Conservation (phyloP, 2,797 vertebrate species). For the Rallus crepitans region DNA sequence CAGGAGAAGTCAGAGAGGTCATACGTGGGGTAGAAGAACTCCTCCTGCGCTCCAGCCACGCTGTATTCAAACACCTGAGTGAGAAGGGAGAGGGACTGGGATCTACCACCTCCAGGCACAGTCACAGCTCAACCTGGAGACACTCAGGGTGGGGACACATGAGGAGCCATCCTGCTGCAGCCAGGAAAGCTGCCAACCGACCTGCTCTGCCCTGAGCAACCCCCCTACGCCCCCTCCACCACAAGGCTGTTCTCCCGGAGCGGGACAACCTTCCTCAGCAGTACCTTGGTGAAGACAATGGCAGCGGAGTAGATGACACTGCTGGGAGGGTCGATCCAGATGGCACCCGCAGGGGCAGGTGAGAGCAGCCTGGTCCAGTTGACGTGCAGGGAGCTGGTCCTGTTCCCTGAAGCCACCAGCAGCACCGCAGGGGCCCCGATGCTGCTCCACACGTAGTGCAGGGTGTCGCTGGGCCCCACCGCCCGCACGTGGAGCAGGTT, state of each 20-base stretch:
- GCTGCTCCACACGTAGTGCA: conserved; percentile 90
- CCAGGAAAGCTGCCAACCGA: too few relatives aligned
- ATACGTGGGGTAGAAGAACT: conserved; percentile 83
- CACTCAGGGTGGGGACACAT: neutral
- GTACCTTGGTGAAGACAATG: conserved; percentile 86
- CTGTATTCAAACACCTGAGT: conserved; percentile 88
- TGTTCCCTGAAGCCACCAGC: conserved; percentile 82
- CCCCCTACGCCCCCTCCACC: fast-evolving
- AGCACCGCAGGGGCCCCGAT: conserved; percentile 85
- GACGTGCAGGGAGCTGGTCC: conserved; percentile 78
- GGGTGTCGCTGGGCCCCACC: conserved; percentile 81
- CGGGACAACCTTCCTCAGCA: neutral
- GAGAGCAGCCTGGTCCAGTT: conserved; percentile 85
- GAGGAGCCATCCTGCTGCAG: neutral
- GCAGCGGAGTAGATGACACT: conserved; percentile 83
- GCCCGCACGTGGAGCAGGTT: conserved; percentile 87
- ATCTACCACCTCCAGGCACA: neutral
- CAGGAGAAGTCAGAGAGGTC: conserved; percentile 84
- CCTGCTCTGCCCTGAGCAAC: neutral
- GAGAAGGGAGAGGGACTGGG: neutral
- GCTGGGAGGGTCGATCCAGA: conserved; percentile 83
- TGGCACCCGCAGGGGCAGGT: conserved; percentile 57
- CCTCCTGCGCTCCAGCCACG: conserved; percentile 53
- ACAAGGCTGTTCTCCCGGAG: fast-evolving
- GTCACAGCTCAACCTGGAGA: neutral